phyloP scores from a whole-genome alignment of 1,140 invertebrate genomes.

The Brachionus rotundiformis region DNA sequence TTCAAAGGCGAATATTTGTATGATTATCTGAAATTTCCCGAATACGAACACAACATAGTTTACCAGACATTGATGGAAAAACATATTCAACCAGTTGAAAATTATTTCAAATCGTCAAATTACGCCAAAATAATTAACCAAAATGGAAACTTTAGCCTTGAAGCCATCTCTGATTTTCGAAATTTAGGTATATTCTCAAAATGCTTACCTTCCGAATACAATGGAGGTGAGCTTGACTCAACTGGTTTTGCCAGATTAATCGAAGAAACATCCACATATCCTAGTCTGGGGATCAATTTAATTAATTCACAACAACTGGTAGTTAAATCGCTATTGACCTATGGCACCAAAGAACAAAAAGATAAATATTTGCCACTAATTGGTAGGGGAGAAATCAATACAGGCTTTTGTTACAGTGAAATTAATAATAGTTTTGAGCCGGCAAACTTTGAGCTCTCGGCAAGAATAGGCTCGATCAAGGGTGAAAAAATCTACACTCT shows the following conservation, averaged over 20 bases:
- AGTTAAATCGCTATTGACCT: conserved; percentile 8
- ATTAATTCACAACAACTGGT: conserved; percentile 7
- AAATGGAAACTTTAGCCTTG: conserved; percentile 34
- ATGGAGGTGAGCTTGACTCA: conserved; percentile 34
- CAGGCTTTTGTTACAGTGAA: conserved; percentile 44
- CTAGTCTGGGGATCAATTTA: not conserved
- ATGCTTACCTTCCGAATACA: conserved; percentile 4
- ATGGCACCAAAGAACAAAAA: conserved; percentile 35
- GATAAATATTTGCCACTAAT: not conserved
- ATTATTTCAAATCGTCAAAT: not conserved
- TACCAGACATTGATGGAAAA: not conserved
- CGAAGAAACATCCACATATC: conserved; percentile 1
- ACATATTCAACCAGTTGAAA: not conserved
- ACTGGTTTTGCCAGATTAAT: conserved; percentile 8
- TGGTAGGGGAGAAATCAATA: not conserved
- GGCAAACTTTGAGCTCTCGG: not conserved
- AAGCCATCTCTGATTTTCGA: not conserved
- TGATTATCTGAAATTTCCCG: conserved; percentile 40
- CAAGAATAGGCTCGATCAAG: not conserved
- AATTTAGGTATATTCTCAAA: conserved; percentile 16
- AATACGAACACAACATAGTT: conserved; percentile 1
- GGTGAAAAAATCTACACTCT: conserved; percentile 23
- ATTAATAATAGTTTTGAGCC: not conserved
- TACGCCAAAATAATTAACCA: conserved; percentile 14
- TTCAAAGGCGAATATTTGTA: conserved; percentile 23